Evolutionary conservation across 2,888 invertebrate species (phyloP), one percentile per base, ranked within the genome.

Genomic region (Cephus sareptanus): DNA sequence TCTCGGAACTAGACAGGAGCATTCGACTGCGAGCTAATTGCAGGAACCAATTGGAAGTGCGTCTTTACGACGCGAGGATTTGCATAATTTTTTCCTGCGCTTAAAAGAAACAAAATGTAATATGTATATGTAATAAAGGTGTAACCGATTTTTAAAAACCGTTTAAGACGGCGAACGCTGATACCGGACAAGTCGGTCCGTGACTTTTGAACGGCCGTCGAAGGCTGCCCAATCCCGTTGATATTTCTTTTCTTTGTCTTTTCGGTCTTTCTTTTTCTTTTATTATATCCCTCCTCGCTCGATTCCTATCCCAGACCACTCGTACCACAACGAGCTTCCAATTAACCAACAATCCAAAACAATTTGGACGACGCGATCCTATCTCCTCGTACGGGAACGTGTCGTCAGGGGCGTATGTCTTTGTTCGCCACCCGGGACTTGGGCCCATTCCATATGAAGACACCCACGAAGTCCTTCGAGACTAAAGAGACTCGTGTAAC

Each of bases 341-440:
- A 90, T 90, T 90, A 90, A 90, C 89, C 88, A 88, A 89, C 90
- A 89, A 89, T 89, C 88, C 90, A 86, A 90, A 89, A 90, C 89
- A 89, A 90, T 90, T 90, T 89, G 88, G 89, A 80, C 86, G 85
- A 83, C 84, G 83, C 87, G 89, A 90, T 89, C 82, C 82, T 88
- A 89, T 89, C 89, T 87, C 82, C 40, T 34, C n/a, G 77, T 33
- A 70, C 23, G 31, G 34, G 40, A 40, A 12, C 76, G 76, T 73
- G 40, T 71, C 30, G 33, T 31, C 73, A 56, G 40, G 81, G 81
- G 80, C 82, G 83, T 81, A 81, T 81, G 81, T 83, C 81, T 82
- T 81, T 79, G 77, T 82, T 81, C 80, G 81, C 81, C 80, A 81
- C 81, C 81, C 81, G 82, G 83, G 83, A 81, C 82, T 81, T 83